Evolutionary conservation across 2,113 vertebrate genomes (phyloP).

Genomic region (Larimichthys crocea): DNA sequence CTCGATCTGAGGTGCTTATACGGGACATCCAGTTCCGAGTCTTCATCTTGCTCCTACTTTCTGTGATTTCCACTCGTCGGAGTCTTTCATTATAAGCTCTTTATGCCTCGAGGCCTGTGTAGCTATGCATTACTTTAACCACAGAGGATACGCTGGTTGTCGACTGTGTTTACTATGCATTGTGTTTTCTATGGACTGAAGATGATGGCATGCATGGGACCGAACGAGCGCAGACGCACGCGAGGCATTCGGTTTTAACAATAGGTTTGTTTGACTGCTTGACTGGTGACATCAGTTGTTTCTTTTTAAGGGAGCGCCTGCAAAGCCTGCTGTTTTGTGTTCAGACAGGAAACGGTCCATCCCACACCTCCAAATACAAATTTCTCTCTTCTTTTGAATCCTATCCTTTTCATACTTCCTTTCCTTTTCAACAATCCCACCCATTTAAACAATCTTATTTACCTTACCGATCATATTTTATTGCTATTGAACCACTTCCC

Average conservation of each 20-base stretch:
- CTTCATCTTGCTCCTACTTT: conserved; percentile 30
- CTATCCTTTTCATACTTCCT: background rate
- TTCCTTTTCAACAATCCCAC: conserved; percentile 2
- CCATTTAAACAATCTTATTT: conserved; percentile 20
- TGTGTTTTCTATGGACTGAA: conserved; percentile 35
- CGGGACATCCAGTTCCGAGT: conserved; percentile 3
- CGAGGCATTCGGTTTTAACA: conserved; percentile 36
- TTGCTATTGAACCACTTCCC: conserved; percentile 16
- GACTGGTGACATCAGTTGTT: conserved; percentile 62
- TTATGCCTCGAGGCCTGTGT: conserved; percentile 9
- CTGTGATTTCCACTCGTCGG: conserved; percentile 42
- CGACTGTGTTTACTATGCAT: conserved; percentile 57
- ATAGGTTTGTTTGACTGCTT: conserved; percentile 54
- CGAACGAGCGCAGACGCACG: conserved; percentile 15
- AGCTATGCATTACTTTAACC: conserved; percentile 60
- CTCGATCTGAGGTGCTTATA: background rate
- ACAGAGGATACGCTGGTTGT: conserved; percentile 54
- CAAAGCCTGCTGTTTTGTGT: conserved; percentile 6
- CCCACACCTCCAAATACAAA: background rate
- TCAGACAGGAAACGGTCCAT: background rate
- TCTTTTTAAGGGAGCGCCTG: conserved; percentile 29
- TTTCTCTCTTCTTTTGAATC: background rate
- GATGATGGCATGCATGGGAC: conserved; percentile 32
- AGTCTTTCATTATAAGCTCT: conserved; percentile 68
- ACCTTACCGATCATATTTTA: conserved; percentile 33